These are phyloP conservation scores for Rousettus leschenaultii DNA, from an alignment of 2,113 vertebrate genomes.

Conservation along the genomic window DNA sequence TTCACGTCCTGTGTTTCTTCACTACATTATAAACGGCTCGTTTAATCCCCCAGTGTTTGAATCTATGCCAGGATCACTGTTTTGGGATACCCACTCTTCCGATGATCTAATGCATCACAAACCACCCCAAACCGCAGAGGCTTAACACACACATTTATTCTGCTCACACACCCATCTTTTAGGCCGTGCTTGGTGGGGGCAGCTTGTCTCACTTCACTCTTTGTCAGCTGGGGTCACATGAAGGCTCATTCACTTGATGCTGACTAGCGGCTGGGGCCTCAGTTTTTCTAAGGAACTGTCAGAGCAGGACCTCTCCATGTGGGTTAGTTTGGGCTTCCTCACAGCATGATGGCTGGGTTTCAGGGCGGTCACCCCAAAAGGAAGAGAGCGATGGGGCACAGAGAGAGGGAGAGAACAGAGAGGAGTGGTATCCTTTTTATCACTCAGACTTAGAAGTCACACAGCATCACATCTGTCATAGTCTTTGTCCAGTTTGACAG, in stretches of 20 bases:
- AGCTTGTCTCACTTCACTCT: background rate
- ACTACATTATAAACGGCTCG: conserved; percentile 30
- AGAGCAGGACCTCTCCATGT: background rate
- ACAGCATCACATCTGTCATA: background rate
- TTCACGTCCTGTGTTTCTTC: background rate
- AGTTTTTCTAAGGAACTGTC: background rate
- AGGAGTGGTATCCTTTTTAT: background rate
- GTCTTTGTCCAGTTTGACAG: background rate
- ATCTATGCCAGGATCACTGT: background rate
- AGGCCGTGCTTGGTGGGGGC: background rate
- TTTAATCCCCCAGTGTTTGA: background rate
- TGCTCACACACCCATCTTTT: background rate
- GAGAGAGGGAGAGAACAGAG: background rate
- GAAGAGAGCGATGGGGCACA: background rate
- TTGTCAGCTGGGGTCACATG: background rate
- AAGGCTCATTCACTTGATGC: background rate
- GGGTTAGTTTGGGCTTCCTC: background rate
- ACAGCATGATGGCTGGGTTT: background rate
- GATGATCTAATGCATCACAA: background rate
- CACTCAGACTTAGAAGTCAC: background rate
- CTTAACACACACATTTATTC: background rate
- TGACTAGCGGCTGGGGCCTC: background rate
- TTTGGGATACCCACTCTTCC: background rate
- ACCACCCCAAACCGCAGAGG: background rate
- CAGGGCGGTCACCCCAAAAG: background rate